Evolutionary conservation across 2,113 vertebrate genomes (phyloP).

Genomic region (Erythrocebus patas): DNA sequence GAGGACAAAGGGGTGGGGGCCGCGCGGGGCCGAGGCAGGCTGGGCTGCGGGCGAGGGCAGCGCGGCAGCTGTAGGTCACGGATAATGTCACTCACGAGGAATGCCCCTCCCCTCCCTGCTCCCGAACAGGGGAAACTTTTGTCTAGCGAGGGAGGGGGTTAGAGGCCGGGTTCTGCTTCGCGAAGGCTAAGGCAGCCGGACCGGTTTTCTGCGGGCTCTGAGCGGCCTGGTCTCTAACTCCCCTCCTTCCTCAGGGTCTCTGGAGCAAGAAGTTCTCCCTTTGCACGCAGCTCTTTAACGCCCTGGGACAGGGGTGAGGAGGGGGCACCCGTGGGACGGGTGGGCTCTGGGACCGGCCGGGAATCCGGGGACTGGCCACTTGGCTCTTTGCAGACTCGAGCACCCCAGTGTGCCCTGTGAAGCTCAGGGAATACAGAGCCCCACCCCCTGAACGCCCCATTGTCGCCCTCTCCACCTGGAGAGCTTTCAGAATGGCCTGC

Average conservation of each 20-base stretch:
- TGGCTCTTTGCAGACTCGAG: not conserved
- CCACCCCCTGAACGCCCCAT: not conserved
- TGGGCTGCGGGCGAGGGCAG: conserved; percentile 59
- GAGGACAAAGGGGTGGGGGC: conserved; percentile 59
- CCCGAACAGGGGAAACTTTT: conserved; percentile 76
- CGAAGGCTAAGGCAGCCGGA: conserved; percentile 33
- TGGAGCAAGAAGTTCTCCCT: not conserved
- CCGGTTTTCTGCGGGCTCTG: conserved; percentile 49
- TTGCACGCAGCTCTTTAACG: not conserved
- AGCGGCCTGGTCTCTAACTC: conserved; percentile 37
- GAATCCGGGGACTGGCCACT: not conserved
- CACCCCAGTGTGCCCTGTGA: not conserved
- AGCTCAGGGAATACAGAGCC: not conserved
- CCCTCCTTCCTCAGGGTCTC: not conserved
- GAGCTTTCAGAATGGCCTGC: not conserved
- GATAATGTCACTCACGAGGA: conserved; percentile 70
- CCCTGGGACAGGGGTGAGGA: not conserved
- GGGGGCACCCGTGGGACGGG: not conserved
- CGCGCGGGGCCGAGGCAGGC: conserved; percentile 24
- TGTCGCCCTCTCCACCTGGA: not conserved
- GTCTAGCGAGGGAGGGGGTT: conserved; percentile 60
- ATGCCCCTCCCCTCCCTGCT: conserved; percentile 65
- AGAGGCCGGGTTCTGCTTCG: conserved; percentile 55
- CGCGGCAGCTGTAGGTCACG: conserved; percentile 71
- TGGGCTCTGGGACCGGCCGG: not conserved